Conservation (phyloP, 2,888 invertebrate species). For the Oscheius onirici region DNA sequence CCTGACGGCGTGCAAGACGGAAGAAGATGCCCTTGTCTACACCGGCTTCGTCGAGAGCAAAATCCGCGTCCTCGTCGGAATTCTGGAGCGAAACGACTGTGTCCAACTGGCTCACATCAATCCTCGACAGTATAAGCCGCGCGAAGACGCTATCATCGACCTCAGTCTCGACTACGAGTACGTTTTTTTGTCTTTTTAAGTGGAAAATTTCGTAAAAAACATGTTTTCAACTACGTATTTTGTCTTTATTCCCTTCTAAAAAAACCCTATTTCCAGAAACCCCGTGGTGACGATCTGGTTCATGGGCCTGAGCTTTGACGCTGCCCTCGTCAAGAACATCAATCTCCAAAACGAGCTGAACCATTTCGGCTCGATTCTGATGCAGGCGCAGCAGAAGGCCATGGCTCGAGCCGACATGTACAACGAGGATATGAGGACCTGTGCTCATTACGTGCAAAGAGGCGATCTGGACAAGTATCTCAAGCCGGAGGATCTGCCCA, state of each 20-base stretch:
- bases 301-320: slow-evolving; percentile 91
- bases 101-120: slow-evolving; percentile 94
- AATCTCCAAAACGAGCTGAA: slow-evolving; percentile 89
- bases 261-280: slow-evolving; percentile 55
- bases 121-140: slow-evolving; percentile 84
- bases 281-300: slow-evolving; percentile 92
- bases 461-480: no score
- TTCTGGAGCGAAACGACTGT: slow-evolving; percentile 86
- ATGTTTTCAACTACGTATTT: no score
- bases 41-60: slow-evolving; percentile 83
- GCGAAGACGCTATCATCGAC: slow-evolving; percentile 45
- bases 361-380: slow-evolving; percentile 8
- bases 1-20: slow-evolving; percentile 52
- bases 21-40: slow-evolving; percentile 67
- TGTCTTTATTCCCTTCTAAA: not conserved
- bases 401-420: not conserved
- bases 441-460: no score
- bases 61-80: slow-evolving; percentile 89
- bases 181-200: slow-evolving; percentile 25
- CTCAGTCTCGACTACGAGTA: slow-evolving; percentile 48
- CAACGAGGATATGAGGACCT: slow-evolving; percentile 15
- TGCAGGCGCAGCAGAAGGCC: slow-evolving; percentile 7
- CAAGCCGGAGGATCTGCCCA: no score
- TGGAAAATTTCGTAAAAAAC: no score
- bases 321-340: slow-evolving; percentile 82